Conservation (phyloP, 2,888 invertebrate genomes). For the Venustoraphidia nigricollis region DNA sequence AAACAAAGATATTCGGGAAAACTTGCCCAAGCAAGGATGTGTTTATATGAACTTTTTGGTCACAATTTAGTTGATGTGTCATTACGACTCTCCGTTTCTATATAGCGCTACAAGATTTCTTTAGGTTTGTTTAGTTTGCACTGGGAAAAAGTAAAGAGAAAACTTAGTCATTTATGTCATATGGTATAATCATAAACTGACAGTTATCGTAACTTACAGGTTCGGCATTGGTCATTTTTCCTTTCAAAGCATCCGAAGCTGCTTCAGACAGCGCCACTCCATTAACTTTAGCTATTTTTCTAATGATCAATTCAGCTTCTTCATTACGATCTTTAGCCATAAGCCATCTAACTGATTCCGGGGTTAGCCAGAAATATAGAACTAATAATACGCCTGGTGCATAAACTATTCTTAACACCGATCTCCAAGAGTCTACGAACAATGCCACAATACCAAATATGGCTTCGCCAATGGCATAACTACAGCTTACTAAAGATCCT, state of each 20-base stretch:
- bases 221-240: neutral
- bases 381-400: slow-evolving; percentile 50
- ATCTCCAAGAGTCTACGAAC: slow-evolving; percentile 50
- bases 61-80: too few relatives aligned
- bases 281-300: slow-evolving; percentile 46
- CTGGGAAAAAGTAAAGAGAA: too few relatives aligned
- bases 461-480: slow-evolving; percentile 55
- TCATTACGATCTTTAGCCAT: slow-evolving; percentile 40
- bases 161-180: too few relatives aligned
- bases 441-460: slow-evolving; percentile 51
- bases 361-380: slow-evolving; percentile 47
- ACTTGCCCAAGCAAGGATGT: too few relatives aligned
- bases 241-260: slow-evolving; percentile 27
- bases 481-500: slow-evolving; percentile 52
- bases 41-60: too few relatives aligned
- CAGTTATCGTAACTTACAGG: neutral
- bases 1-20: too few relatives aligned
- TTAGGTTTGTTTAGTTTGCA: too few relatives aligned
- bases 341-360: slow-evolving; percentile 66
- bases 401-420: slow-evolving; percentile 45
- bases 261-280: slow-evolving; percentile 37
- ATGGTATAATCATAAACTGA: too few relatives aligned
- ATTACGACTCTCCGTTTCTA: too few relatives aligned
- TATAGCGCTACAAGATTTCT: too few relatives aligned
- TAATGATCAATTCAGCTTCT: slow-evolving; percentile 39